Conservation (phyloP, 35 echinoderm and acorn worm species). For the Heliocidaris erythrogramma region DNA sequence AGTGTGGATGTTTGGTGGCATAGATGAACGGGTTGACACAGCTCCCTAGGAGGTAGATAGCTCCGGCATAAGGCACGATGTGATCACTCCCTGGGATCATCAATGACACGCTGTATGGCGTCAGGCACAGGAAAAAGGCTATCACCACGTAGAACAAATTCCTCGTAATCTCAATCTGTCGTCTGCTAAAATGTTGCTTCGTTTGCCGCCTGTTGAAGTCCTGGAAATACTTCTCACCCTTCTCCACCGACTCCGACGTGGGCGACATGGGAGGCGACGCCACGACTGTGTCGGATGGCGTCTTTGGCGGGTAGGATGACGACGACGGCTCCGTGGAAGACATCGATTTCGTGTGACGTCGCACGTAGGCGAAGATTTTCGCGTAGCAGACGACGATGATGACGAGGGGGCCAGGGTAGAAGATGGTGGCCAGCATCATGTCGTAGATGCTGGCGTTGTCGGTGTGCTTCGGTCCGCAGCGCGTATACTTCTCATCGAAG, state of each 20-base stretch:
- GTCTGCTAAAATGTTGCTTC: slow-evolving; percentile 51
- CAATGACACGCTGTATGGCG: slow-evolving; percentile 71
- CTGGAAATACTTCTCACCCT: slow-evolving; percentile 25
- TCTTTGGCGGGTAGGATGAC: slow-evolving; percentile 54
- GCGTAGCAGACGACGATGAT: slow-evolving; percentile 72
- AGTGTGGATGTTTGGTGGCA: slow-evolving; percentile 88
- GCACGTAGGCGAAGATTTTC: slow-evolving; percentile 55
- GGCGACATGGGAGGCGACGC: neutral
- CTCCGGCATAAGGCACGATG: slow-evolving; percentile 73
- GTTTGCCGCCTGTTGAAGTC: slow-evolving; percentile 31
- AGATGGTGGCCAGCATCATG: slow-evolving; percentile 32
- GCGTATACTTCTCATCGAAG: slow-evolving; percentile 52
- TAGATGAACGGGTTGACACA: slow-evolving; percentile 93
- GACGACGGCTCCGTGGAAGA: slow-evolving; percentile 52
- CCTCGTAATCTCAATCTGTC: slow-evolving; percentile 80
- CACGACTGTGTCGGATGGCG: slow-evolving; percentile 9
- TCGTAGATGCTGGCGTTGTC: slow-evolving; percentile 50
- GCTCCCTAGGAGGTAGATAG: slow-evolving; percentile 68
- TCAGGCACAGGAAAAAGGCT: slow-evolving; percentile 77
- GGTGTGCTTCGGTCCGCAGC: slow-evolving; percentile 60
- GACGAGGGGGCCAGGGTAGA: slow-evolving; percentile 67
- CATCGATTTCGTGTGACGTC: slow-evolving; percentile 70
- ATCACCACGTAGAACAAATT: slow-evolving; percentile 93
- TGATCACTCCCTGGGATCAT: slow-evolving; percentile 69
- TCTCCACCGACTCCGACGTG: neutral